These are phyloP conservation scores for Corythornis cristatus DNA, from an alignment of 2,113 vertebrate genomes.

Conservation along the genomic window DNA sequence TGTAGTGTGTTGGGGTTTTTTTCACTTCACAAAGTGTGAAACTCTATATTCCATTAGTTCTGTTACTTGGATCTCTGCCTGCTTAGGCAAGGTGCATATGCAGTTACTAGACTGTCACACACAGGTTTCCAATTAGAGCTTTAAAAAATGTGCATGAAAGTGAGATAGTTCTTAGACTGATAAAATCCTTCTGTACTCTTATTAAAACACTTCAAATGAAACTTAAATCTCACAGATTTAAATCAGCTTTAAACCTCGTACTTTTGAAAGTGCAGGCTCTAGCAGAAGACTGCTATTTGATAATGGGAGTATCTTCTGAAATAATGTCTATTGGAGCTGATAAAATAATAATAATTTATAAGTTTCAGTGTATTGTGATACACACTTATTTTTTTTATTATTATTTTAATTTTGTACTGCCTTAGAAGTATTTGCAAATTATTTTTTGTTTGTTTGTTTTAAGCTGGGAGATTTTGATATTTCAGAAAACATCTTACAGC, in stretches of 20 bases:
- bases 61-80: not conserved
- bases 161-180: not conserved
- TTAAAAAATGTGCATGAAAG: not conserved
- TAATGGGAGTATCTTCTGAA: not conserved
- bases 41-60: not conserved
- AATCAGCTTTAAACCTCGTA: not conserved
- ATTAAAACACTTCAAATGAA: not conserved
- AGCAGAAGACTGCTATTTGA: not conserved
- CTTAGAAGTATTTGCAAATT: not conserved
- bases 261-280: not conserved
- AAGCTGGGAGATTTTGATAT: constrained; percentile 88
- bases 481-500: constrained; percentile 69
- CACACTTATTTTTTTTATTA: not conserved
- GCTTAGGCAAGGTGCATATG: not conserved
- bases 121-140: not conserved
- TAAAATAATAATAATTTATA: not conserved
- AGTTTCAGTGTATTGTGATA: not conserved
- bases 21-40: not conserved
- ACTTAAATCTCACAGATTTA: not conserved
- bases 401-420: not conserved
- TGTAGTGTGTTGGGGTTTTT: not conserved
- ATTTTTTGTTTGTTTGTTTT: constrained; percentile 18
- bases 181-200: not conserved
- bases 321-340: not conserved
- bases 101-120: not conserved